Percentiles rank a stretch among this genome's conserved stretches.
Conservation (phyloP, 2,888 invertebrate genomes). For the Drosophila imparisetae region DNA sequence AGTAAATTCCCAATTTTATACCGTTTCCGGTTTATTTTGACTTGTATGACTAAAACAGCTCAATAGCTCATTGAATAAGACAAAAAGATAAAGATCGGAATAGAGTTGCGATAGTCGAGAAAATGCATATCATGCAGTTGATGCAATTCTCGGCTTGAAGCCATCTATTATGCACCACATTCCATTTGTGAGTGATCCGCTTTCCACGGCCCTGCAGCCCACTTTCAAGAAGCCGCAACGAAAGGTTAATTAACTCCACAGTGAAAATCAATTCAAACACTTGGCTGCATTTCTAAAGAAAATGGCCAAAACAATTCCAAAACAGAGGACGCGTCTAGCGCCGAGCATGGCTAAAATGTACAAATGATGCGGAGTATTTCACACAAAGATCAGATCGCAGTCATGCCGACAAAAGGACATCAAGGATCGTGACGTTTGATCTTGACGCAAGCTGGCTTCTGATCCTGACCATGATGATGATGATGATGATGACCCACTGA, state of each 20-base stretch:
- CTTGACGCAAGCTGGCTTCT: conserved; percentile 42
- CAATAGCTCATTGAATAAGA: not conserved
- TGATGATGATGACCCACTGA: conserved; percentile 58
- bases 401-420: conserved; percentile 61
- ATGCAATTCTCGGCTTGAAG: conserved; percentile 22
- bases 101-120: not conserved
- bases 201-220: conserved; percentile 24
- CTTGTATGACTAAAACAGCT: conserved; percentile 11
- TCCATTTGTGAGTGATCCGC: conserved; percentile 7
- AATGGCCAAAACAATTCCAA: conserved; percentile 66
- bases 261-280: conserved; percentile 71
- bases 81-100: not conserved
- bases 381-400: conserved; percentile 67
- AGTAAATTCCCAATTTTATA: not conserved
- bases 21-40: not conserved
- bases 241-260: conserved; percentile 73
- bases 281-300: conserved; percentile 70
- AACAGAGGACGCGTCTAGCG: conserved; percentile 64
- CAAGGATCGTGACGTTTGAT: conserved; percentile 70
- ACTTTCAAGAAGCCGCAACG: conserved; percentile 77
- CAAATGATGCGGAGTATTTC: conserved; percentile 81
- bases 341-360: conserved; percentile 83
- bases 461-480: conserved; percentile 35
- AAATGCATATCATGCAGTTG: conserved; percentile 39
- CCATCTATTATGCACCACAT: conserved; percentile 28